Base-by-base conservation (phyloP, 2,113 vertebrate species). In the Brachyhypopomus gauderio region DNA sequence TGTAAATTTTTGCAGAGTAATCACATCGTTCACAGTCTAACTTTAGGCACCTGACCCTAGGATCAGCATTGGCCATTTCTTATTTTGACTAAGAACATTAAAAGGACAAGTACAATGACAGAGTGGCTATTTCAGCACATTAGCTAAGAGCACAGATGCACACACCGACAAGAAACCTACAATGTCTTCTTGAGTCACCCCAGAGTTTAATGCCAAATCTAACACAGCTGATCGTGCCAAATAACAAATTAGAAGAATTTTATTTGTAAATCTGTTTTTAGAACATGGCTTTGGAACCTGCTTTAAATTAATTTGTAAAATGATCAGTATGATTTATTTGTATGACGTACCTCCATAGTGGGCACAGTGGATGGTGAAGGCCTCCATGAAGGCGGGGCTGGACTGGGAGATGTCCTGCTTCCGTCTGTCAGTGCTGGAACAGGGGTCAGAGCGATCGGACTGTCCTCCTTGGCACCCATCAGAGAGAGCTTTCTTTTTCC, bases 331-430 rank as follows among this genome's bases (percentile, higher is more conserved):
- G 30, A 30, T 30, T 77, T 52, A 1, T 36, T 36, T n/a, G 22
- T 72, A 72, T 71, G 38, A 83, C 85, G 82, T 78, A 89, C 92
- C 0, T 14, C 76, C 27, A 38, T 22, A 52, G 62, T 60, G 30
- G 19, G 72, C 22, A 27, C 58, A 85, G 52, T 22, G 52, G 36
- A 4, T n/a, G 36, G 34, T 76, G 56, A 11, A 41, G 67, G 64
- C 5, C 70, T 78, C 45, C 81, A 60, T 3, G 77, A 58, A 0
- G 86, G 75, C 2, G 63, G 52, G n/a, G 41, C 8, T 58, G 69
- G 64, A 77, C 30, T 71, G 6, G 78, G 22, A 38, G 69, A 41
- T 19, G 81, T 69, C 63, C 19, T 81, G 55, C 12, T 70, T 45
- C 62, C 82, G 59, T 56, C 0, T 59, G 59, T 73, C 16, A 34